phyloP scores from a whole-genome alignment of 2,888 invertebrate genomes.

The Arenicola marina region DNA sequence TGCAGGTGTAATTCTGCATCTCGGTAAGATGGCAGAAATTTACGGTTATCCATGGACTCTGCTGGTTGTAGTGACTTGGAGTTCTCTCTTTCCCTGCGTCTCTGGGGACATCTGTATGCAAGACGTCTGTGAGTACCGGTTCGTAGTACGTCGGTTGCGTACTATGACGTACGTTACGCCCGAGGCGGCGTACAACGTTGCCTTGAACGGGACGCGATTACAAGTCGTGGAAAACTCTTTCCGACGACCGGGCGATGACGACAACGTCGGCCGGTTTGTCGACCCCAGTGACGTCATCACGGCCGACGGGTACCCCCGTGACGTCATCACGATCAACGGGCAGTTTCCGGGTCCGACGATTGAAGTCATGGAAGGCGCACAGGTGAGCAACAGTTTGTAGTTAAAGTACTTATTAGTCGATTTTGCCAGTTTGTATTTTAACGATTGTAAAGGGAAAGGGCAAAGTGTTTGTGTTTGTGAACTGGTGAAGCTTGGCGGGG shows the following conservation, averaged over 20 bases:
- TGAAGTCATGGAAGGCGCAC: conserved; percentile 42
- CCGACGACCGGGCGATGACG: neutral
- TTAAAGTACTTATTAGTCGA: too few species aligned
- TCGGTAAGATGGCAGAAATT: too few species aligned
- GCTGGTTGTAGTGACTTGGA: too few species aligned
- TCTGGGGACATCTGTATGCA: conserved; percentile 9
- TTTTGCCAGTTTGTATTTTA: too few species aligned
- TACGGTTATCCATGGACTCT: too few species aligned
- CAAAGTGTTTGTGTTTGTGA: too few species aligned
- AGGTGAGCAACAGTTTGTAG: too few species aligned
- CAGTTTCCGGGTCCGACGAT: conserved; percentile 46
- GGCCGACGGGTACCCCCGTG: conserved; percentile 41
- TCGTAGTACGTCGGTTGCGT: conserved; percentile 6
- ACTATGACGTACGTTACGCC: conserved; percentile 17
- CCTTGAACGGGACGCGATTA: conserved; percentile 11
- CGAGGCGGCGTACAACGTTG: conserved; percentile 11
- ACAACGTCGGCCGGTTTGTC: conserved; percentile 20
- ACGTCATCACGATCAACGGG: conserved; percentile 44
- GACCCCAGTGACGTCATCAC: conserved; percentile 40
- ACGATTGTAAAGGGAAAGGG: too few species aligned
- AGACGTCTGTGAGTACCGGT: conserved; percentile 12
- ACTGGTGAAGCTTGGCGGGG: too few species aligned
- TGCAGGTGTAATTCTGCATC: too few species aligned
- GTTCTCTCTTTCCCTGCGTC: too few species aligned
- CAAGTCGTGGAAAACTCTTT: conserved; percentile 5